Evolutionary conservation across 2,113 vertebrate species (phyloP).

Genomic region (Sorex fumeus): DNA sequence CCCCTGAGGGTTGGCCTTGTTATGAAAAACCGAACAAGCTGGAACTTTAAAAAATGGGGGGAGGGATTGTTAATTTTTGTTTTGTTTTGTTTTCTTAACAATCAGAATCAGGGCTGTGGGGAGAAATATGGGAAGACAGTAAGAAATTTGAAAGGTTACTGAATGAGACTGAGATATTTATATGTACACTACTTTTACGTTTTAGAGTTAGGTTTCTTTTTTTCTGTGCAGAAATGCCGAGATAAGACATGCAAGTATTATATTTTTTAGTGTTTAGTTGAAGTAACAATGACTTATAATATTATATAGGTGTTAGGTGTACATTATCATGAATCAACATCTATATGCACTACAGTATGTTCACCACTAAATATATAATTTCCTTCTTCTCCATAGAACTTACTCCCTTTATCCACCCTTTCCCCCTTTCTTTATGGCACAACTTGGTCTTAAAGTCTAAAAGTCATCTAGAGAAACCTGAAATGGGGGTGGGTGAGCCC

Average conservation of each 20-base stretch:
- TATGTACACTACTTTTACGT: background rate
- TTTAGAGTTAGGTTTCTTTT: constrained; percentile 34
- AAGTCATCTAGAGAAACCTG: background rate
- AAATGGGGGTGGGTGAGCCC: too few species aligned
- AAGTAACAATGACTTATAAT: background rate
- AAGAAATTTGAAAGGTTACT: too few species aligned
- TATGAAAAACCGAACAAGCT: too few species aligned
- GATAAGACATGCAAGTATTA: background rate
- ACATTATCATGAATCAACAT: too few species aligned
- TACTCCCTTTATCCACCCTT: background rate
- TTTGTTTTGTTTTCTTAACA: too few species aligned
- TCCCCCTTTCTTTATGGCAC: background rate
- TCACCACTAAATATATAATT: background rate
- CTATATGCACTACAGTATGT: too few species aligned
- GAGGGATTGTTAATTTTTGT: too few species aligned
- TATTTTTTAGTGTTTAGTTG: background rate
- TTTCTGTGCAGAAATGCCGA: background rate
- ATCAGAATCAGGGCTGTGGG: background rate
- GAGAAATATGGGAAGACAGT: background rate
- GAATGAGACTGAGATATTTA: too few species aligned
- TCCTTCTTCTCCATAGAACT: background rate
- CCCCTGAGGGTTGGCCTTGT: too few species aligned
- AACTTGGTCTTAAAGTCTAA: background rate
- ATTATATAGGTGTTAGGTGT: too few species aligned
- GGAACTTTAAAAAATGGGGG: too few species aligned